Conservation (phyloP, 2,888 invertebrate genomes). For the Yponomeuta malinellus region DNA sequence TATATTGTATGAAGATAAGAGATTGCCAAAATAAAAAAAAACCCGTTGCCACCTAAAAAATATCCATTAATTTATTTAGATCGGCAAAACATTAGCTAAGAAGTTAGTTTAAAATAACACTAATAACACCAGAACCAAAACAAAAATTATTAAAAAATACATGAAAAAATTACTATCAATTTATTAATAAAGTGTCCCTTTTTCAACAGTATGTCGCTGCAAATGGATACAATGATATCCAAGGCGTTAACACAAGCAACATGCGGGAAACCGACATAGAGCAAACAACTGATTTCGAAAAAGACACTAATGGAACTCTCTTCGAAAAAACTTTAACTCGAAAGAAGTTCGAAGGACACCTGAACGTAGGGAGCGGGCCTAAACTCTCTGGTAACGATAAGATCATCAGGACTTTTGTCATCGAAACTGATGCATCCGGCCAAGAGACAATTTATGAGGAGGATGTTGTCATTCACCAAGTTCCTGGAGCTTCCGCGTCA, state of each 20-base stretch:
- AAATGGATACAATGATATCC: slow-evolving; percentile 27
- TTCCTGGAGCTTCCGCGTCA: slow-evolving; percentile 14
- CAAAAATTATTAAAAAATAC: no score
- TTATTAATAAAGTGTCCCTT: background rate
- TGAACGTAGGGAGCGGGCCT: slow-evolving; percentile 10
- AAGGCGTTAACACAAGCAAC: slow-evolving; percentile 20
- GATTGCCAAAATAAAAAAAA: no score
- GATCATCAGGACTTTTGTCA: slow-evolving; percentile 31
- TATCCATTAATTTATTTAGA: no score
- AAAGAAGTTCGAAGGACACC: slow-evolving; percentile 31
- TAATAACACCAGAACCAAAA: no score
- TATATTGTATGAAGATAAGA: no score
- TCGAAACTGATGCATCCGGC: slow-evolving; percentile 38
- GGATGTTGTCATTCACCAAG: slow-evolving; percentile 31
- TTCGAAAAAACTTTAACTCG: slow-evolving; percentile 29
- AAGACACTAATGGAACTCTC: slow-evolving; percentile 30
- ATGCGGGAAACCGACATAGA: slow-evolving; percentile 29
- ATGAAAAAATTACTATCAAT: no score
- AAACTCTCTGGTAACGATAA: slow-evolving; percentile 31
- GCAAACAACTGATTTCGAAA: slow-evolving; percentile 29
- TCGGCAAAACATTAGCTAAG: no score
- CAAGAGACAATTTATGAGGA: slow-evolving; percentile 42
- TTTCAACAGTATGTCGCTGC: slow-evolving; percentile 40
- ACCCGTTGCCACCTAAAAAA: no score
- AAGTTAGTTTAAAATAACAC: no score